Percentiles rank a stretch among this genome's conserved stretches.
Evolutionary conservation across 2,113 vertebrate species (phyloP).

Genomic region (Chauna torquata): DNA sequence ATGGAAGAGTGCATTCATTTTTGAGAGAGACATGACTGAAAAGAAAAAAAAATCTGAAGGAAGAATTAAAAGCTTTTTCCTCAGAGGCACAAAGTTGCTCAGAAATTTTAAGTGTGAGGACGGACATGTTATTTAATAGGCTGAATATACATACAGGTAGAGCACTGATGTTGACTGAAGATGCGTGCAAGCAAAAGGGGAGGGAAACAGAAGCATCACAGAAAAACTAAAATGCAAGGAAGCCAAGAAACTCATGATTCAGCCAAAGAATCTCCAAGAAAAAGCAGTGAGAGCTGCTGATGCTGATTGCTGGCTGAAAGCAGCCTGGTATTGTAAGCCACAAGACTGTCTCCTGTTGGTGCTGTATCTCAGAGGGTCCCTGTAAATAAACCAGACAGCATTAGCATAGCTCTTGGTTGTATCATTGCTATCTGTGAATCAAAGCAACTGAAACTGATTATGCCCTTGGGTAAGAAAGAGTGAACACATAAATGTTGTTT

Average conservation of each 20-base stretch:
- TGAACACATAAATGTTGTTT: not conserved
- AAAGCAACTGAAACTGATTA: not conserved
- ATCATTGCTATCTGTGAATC: not conserved
- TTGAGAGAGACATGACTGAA: not conserved
- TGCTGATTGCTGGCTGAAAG: not conserved
- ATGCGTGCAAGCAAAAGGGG: not conserved
- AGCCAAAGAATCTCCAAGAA: not conserved
- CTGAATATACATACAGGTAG: not conserved
- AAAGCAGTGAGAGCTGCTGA: not conserved
- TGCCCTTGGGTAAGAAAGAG: not conserved
- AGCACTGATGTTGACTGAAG: not conserved
- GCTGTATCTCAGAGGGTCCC: not conserved
- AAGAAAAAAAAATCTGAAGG: not conserved
- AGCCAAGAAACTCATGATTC: not conserved
- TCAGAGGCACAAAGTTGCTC: not conserved
- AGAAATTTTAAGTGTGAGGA: not conserved
- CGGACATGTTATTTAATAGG: not conserved
- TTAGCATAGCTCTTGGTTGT: not conserved
- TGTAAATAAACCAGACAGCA: not conserved
- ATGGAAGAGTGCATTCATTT: not conserved
- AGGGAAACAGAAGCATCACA: not conserved
- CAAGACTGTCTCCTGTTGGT: not conserved
- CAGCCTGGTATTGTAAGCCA: not conserved
- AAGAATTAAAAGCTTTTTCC: not conserved
- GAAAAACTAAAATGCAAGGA: not conserved